Conservation (phyloP, 2,113 vertebrate species). For the Larimichthys polyactis region DNA sequence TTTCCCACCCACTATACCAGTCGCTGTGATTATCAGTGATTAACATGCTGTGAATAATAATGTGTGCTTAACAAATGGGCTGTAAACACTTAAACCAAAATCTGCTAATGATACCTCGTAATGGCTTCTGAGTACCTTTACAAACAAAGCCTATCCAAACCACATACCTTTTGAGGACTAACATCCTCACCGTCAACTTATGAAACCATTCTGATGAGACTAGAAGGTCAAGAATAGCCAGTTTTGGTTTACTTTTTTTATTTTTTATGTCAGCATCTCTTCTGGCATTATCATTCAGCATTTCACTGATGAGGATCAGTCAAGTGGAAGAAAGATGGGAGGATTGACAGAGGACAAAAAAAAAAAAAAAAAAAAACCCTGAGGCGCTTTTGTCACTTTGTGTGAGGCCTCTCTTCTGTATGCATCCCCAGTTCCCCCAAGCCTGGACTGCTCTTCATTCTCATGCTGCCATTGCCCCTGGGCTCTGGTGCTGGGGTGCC, state of each 20-base stretch:
- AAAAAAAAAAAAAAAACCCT: constrained; percentile 67
- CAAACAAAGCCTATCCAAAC: background rate
- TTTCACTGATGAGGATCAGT: constrained; percentile 67
- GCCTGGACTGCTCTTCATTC: constrained; percentile 80
- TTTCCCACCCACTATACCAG: constrained; percentile 35
- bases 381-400: constrained; percentile 82
- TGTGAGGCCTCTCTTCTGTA: constrained; percentile 85
- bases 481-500: constrained; percentile 79
- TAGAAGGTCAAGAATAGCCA: constrained; percentile 19
- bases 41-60: constrained; percentile 42
- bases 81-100: constrained; percentile 29
- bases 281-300: constrained; percentile 49
- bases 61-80: constrained; percentile 28
- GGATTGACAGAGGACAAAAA: constrained; percentile 71
- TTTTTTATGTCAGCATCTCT: constrained; percentile 32
- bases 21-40: constrained; percentile 58
- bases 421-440: constrained; percentile 78
- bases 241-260: constrained; percentile 23
- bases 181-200: background rate
- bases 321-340: constrained; percentile 74
- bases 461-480: constrained; percentile 82
- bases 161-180: background rate
- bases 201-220: background rate
- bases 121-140: background rate
- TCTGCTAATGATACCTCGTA: constrained; percentile 1